Evolutionary conservation across 1,140 invertebrate species (phyloP), one percentile per base, ranked within the genome.

Genomic region (Monochamus saltuarius): DNA sequence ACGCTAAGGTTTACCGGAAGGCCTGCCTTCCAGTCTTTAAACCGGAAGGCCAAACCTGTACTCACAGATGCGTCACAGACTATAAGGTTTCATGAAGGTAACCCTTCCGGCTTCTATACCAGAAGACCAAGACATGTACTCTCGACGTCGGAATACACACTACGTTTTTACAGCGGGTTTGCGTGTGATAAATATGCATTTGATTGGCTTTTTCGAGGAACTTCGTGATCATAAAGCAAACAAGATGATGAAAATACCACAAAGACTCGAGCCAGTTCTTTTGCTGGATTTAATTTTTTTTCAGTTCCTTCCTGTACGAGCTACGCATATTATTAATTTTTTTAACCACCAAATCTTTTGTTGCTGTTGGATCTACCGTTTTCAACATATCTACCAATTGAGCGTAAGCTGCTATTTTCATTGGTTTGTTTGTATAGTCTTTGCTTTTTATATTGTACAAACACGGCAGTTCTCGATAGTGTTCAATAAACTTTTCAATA

Each of bases 271-370:
- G 16, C 40, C 40, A 42, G 16, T 42, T 42, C 40, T 42, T 42
- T 42, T 13, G n/a, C 40, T 42, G n/a, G n/a, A 13, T 17, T 42
- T 42, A 2, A 13, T 42, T 42, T 42, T 42, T n/a, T 42, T 42
- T 13, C n/a, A 42, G n/a, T 42, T 17, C 16, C 16, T 42, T 42
- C n/a, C 40, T 42, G 16, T 42, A 42, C 16, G 40, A 42, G 16
- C 40, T 42, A 42, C 40, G 40, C 40, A 42, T 42, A 42, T 42
- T 42, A 17, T 42, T 42, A 17, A 17, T 42, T 42, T 42, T 42
- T 42, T 42, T 42, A 42, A 42, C 40, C 40, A 42, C 40, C 40
- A 17, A 13, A 42, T 42, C 40, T 42, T 42, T 42, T 42, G 40
- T 42, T 13, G 40, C 40, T 42, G 40, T 42, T 42, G 22, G 22